Evolutionary conservation across 2,113 vertebrate genomes (phyloP), one percentile per base, ranked within the genome.

Genomic region (Rhinolophus sinicus): DNA sequence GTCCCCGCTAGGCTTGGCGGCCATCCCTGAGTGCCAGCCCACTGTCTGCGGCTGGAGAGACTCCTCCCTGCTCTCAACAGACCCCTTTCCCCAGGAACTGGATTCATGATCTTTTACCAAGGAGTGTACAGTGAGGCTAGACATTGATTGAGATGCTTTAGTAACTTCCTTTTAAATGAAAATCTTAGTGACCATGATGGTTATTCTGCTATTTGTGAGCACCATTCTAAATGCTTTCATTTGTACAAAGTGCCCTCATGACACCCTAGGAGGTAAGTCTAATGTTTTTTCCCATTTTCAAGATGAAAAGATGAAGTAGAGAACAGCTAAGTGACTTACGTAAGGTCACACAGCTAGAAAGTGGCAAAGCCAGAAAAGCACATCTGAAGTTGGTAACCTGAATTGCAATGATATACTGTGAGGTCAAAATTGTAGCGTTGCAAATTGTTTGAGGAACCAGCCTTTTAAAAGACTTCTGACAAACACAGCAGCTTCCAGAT

Each of bases 21-120:
- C 44, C 69, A 94, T 95, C 44, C 30, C 72, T 64, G 67, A 95
- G 88, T 13, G 24, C 15, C 62, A 89, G 86, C 44, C 52, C 78
- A 12, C 2, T n/a, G 14, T 70, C 38, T 75, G 58, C 26, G 18
- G 33, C 88, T 16, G 13, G 26, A 90, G 75, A 90, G 60, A 72
- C 11, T 47, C 22, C 14, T 33, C 22, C 30, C 18, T 50, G 47
- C 60, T 56, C n/a, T 40, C n/a, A 6, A 26, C 44, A 54, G 64
- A 33, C 33, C 18, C 33, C 11, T 58, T 3, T 24, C 33, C 11
- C 15, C 22, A 28, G 82, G 40, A 30, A 12, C 44, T 78, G 56
- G 35, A 64, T n/a, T 38, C 24, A 40, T 19, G 28, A 30, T 82
- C 38, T 47, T 77, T 13, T 33, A n/a, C 50, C 19, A 1, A 40